Evolutionary conservation across 1,140 invertebrate genomes (phyloP).

Genomic region (Heliconius eleuchia): DNA sequence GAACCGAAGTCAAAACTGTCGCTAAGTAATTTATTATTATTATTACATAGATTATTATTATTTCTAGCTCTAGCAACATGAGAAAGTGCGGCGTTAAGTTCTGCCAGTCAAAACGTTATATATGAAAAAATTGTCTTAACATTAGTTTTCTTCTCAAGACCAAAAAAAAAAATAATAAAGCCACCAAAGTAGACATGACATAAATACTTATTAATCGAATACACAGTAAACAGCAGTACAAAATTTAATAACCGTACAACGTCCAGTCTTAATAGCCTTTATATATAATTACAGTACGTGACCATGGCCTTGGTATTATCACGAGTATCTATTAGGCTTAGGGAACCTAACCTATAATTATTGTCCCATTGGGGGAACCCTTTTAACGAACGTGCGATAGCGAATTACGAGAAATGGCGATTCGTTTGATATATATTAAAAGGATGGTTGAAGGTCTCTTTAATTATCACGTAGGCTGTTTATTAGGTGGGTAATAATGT

Average conservation of each 20-base stretch:
- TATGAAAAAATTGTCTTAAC: too few species aligned
- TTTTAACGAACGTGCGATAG: conserved; percentile 18
- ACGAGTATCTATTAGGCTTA: conserved; percentile 20
- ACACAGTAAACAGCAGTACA: not conserved
- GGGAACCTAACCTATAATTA: conserved; percentile 13
- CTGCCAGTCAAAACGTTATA: too few species aligned
- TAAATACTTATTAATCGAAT: not conserved
- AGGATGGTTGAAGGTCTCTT: not conserved
- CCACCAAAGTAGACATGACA: too few species aligned
- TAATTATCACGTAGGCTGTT: conserved; percentile 2
- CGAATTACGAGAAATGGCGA: conserved; percentile 3
- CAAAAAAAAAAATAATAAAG: too few species aligned
- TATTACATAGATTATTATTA: too few species aligned
- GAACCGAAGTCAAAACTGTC: too few species aligned
- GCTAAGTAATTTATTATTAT: too few species aligned
- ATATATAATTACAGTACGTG: conserved; percentile 8
- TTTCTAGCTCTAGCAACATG: too few species aligned
- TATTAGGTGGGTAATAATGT: not conserved
- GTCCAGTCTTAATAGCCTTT: not conserved
- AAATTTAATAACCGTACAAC: not conserved
- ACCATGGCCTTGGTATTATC: conserved; percentile 16
- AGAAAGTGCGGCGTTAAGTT: too few species aligned
- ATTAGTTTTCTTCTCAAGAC: too few species aligned
- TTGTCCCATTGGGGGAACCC: conserved; percentile 20
- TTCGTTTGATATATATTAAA: conserved; percentile 10